Conservation (phyloP, 1,140 invertebrate species). For the Centruroides sculpturatus region DNA sequence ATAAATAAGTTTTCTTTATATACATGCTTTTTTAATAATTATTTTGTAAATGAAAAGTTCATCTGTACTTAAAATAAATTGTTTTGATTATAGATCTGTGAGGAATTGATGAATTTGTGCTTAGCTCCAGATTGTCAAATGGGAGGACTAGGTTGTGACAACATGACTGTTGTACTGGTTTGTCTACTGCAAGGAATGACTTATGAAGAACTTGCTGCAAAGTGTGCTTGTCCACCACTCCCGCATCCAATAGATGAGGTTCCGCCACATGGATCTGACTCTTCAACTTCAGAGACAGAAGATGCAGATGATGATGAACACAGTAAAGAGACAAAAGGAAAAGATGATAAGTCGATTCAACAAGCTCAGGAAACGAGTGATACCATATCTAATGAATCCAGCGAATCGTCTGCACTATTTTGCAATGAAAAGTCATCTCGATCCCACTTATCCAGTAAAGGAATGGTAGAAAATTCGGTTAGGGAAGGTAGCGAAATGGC, state of each 20-base stretch:
- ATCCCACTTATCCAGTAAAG: neutral
- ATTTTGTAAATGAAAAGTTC: too few species aligned
- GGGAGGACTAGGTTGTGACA: constrained; percentile 93
- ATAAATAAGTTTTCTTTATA: too few species aligned
- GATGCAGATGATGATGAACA: constrained; percentile 7
- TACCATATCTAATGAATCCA: neutral
- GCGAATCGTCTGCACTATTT: neutral
- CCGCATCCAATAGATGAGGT: neutral
- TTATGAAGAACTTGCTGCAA: constrained; percentile 46
- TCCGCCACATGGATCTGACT: constrained; percentile 4
- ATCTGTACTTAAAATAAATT: too few species aligned
- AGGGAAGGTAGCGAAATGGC: neutral
- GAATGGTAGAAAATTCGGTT: neutral
- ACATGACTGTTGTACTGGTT: constrained; percentile 90
- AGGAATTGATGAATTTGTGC: constrained; percentile 84
- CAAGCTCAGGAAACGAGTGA: neutral
- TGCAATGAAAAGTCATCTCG: neutral
- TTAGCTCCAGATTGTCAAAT: constrained; percentile 90
- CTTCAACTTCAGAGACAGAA: constrained; percentile 11
- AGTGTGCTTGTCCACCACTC: constrained; percentile 23
- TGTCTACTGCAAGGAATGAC: constrained; percentile 58
- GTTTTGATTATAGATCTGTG: constrained; percentile 54
- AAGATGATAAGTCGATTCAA: neutral
- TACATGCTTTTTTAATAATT: too few species aligned
- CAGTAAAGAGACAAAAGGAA: neutral